Conservation (phyloP, 2,888 invertebrate species). For the Epirrita christyi region DNA sequence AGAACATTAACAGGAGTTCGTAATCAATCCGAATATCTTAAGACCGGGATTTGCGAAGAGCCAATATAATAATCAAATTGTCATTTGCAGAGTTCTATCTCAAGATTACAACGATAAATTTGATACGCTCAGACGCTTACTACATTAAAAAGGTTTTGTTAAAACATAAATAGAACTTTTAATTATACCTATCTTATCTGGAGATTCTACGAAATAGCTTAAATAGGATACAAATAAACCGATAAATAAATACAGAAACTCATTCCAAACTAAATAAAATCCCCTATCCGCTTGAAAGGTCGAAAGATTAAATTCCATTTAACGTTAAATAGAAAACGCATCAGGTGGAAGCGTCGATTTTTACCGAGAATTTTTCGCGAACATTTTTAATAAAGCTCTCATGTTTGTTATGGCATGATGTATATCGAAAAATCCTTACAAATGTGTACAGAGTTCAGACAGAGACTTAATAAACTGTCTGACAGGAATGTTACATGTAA, state of each 20-base stretch:
- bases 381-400: conserved; percentile 65
- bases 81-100: conserved; percentile 21
- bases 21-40: conserved; percentile 29
- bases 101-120: conserved; percentile 10
- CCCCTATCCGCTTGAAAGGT: conserved; percentile 33
- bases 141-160: conserved; percentile 3
- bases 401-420: conserved; percentile 64
- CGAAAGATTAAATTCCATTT: conserved; percentile 42
- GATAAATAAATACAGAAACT: conserved; percentile 15
- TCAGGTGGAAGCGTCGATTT: conserved; percentile 46
- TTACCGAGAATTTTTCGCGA: conserved; percentile 41
- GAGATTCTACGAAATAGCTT: not conserved
- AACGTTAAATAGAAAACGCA: conserved; percentile 47
- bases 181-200: not conserved
- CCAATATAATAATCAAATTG: conserved; percentile 27
- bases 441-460: conserved; percentile 52
- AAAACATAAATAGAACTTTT: not conserved
- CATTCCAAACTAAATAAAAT: conserved; percentile 24
- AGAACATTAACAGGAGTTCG: conserved; percentile 27
- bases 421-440: conserved; percentile 60
- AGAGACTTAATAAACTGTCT: conserved; percentile 63
- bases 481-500: conserved; percentile 48
- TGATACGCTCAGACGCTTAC: not conserved
- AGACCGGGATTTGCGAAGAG: conserved; percentile 13
- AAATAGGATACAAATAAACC: not conserved